phyloP scores from a whole-genome alignment of 2,888 invertebrate species.

The Panorpa germanica region DNA sequence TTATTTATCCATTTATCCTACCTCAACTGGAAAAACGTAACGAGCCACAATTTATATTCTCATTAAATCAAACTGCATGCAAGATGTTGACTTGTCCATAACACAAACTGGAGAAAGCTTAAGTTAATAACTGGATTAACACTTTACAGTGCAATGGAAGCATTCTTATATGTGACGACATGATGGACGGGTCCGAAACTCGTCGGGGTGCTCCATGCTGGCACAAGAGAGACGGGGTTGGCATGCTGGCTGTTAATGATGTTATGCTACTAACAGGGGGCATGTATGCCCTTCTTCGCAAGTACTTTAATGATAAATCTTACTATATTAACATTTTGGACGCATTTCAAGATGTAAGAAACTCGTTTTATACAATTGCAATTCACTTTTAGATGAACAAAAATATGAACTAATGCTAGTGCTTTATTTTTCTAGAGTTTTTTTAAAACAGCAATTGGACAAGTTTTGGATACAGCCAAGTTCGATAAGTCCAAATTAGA shows the following conservation, averaged over 20 bases:
- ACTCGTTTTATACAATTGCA: neutral
- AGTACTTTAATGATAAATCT: conserved; percentile 52
- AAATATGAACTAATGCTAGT: neutral
- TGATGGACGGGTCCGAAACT: conserved; percentile 70
- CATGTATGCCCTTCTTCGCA: conserved; percentile 59
- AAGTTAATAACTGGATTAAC: too few species aligned
- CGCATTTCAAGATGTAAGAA: conserved; percentile 44
- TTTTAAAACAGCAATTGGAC: conserved; percentile 64
- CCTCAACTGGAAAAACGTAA: too few species aligned
- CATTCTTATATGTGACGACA: conserved; percentile 73
- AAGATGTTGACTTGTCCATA: too few species aligned
- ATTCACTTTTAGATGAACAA: conserved; percentile 1
- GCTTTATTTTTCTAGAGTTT: too few species aligned
- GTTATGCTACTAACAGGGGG: conserved; percentile 59
- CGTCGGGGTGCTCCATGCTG: conserved; percentile 84
- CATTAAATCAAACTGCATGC: too few species aligned
- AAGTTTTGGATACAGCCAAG: conserved; percentile 58
- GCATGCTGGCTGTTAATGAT: conserved; percentile 69
- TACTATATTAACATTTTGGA: conserved; percentile 66
- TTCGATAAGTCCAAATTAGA: conserved; percentile 41
- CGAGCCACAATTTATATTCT: too few species aligned
- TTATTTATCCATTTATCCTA: too few species aligned
- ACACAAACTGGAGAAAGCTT: too few species aligned
- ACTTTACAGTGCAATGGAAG: conserved; percentile 60
- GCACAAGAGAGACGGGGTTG: conserved; percentile 59